phyloP scores from a whole-genome alignment of 2,888 invertebrate genomes.

The Heterodera filipjevi region DNA sequence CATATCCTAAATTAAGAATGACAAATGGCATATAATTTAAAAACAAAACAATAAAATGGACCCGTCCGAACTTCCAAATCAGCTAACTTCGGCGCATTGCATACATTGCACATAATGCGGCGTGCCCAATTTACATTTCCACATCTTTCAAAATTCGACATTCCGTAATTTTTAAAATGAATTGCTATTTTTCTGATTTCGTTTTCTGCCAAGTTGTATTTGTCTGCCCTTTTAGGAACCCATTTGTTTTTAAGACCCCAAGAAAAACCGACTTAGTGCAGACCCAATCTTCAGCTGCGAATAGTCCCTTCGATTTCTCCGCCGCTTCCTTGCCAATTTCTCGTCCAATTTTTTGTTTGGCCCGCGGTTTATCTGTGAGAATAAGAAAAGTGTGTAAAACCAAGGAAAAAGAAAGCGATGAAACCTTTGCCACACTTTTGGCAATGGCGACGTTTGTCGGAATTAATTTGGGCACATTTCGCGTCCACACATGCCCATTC shows the following conservation, averaged over 20 bases:
- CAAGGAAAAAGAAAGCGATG: not conserved
- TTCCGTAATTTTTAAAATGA: no score
- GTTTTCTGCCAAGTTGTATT: no score
- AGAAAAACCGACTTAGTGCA: slow-evolving; percentile 78
- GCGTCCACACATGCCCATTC: slow-evolving; percentile 69
- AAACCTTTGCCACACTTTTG: slow-evolving; percentile 66
- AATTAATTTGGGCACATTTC: slow-evolving; percentile 65
- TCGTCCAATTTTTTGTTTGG: slow-evolving; percentile 71
- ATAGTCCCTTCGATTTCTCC: slow-evolving; percentile 83
- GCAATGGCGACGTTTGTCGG: slow-evolving; percentile 47
- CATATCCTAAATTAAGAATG: slow-evolving; percentile 65
- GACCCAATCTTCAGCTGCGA: slow-evolving; percentile 98
- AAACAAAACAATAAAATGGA: not conserved
- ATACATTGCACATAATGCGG: slow-evolving; percentile 93
- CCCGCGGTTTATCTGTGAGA: slow-evolving; percentile 64
- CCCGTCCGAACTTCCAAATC: slow-evolving; percentile 81
- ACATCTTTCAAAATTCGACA: slow-evolving; percentile 76
- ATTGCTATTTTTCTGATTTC: no score
- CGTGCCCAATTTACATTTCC: slow-evolving; percentile 99
- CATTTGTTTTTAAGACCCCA: not conserved
- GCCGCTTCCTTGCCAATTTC: slow-evolving; percentile 98
- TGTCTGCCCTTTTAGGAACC: no score
- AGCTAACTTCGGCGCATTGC: slow-evolving; percentile 95
- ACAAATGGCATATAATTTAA: not conserved
- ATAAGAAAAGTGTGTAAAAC: not conserved